Percentiles rank a stretch among this genome's conserved stretches.
Evolutionary conservation across 2,113 vertebrate species (phyloP).

Genomic region (Sturnus vulgaris): DNA sequence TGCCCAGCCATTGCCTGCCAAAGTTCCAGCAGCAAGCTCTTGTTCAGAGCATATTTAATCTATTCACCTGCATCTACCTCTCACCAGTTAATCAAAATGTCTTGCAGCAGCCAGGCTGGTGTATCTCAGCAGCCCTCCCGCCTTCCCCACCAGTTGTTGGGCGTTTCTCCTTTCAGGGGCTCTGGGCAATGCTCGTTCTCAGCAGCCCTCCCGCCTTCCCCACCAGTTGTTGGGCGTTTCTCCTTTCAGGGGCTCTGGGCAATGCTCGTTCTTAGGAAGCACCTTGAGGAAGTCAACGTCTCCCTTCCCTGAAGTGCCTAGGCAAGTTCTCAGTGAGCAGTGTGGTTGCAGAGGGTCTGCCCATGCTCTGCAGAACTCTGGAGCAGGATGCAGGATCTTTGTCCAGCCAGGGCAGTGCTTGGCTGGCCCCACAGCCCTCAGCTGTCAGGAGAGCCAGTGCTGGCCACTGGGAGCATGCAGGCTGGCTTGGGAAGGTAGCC

Average conservation of each 20-base stretch:
- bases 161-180: not conserved
- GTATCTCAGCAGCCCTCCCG: not conserved
- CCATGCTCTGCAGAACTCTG: not conserved
- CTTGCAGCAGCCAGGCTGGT: not conserved
- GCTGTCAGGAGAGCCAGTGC: not conserved
- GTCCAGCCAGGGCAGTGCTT: not conserved
- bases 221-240: not conserved
- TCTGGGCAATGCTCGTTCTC: fast-evolving
- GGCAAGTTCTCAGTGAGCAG: not conserved
- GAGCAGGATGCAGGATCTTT: not conserved
- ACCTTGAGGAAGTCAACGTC: not conserved
- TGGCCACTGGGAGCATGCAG: not conserved
- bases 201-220: not conserved
- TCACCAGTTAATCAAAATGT: not conserved
- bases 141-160: not conserved
- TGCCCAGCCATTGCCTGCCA: not conserved
- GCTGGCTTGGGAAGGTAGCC: not conserved
- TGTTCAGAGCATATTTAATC: not conserved
- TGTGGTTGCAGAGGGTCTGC: not conserved
- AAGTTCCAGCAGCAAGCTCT: not conserved
- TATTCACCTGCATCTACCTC: not conserved
- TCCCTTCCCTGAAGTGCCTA: fast-evolving
- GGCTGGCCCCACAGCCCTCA: not conserved
- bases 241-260: not conserved
- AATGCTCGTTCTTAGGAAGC: not conserved